Percentiles rank a stretch among this genome's conserved stretches.
Evolutionary conservation across 2,797 vertebrate genomes (phyloP).

Genomic region (Anas bernieri): DNA sequence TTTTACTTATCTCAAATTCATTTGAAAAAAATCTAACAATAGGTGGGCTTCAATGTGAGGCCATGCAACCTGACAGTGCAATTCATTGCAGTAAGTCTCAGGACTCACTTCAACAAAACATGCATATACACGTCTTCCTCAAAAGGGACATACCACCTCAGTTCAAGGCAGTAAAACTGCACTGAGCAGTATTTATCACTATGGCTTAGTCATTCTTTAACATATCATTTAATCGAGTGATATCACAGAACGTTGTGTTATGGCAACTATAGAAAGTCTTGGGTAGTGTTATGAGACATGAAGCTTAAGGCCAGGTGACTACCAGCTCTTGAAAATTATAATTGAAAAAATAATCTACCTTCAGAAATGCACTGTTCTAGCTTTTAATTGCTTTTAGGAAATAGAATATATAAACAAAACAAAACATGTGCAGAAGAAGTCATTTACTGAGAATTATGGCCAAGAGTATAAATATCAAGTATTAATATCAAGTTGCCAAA

Average conservation of each 20-base stretch:
- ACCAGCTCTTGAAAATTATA: neutral
- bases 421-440: neutral
- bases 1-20: neutral
- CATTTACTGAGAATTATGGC: neutral
- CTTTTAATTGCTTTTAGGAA: neutral
- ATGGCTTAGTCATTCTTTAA: neutral
- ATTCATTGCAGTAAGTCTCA: neutral
- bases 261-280: neutral
- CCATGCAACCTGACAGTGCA: neutral
- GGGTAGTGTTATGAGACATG: neutral
- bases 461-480: neutral
- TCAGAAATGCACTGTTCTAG: neutral
- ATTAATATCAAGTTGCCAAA: neutral
- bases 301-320: neutral
- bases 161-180: neutral
- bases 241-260: neutral
- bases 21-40: constrained; percentile 16
- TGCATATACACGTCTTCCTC: neutral
- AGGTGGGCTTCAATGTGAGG: constrained; percentile 26
- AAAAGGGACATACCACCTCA: neutral
- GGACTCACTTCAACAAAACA: accelerated
- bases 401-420: neutral
- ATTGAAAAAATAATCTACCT: neutral
- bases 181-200: neutral
- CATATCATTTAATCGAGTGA: neutral